Conservation (phyloP, 37 sponge, comb jelly and placozoan genomes). For the Petrosia ficiformis region DNA sequence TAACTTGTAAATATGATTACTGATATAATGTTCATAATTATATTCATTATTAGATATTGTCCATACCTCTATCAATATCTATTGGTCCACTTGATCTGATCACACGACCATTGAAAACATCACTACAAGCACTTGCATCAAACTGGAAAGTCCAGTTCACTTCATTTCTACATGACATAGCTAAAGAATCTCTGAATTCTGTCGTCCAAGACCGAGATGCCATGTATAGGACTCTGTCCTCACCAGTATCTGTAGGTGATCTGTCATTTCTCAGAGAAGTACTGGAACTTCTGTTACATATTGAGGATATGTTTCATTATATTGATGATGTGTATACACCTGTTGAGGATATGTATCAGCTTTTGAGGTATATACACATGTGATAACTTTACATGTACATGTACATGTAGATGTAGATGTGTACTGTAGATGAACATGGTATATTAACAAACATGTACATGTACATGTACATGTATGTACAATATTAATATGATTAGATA, state of each 20-base stretch:
- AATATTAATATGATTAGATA: background rate
- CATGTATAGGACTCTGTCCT: slow-evolving; percentile 44
- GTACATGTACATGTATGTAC: background rate
- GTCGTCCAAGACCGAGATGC: slow-evolving; percentile 46
- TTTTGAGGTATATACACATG: slow-evolving; percentile 45
- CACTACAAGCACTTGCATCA: slow-evolving; percentile 55
- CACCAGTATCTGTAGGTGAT: slow-evolving; percentile 50
- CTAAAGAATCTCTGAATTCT: slow-evolving; percentile 56
- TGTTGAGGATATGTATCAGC: slow-evolving; percentile 67
- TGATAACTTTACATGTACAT: background rate
- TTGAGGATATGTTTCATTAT: slow-evolving; percentile 70
- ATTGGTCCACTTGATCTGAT: slow-evolving; percentile 65
- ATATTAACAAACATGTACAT: background rate
- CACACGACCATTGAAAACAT: slow-evolving; percentile 71
- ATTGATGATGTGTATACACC: slow-evolving; percentile 71
- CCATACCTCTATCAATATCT: slow-evolving; percentile 34
- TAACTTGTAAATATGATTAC: background rate
- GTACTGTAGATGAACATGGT: too few relatives aligned
- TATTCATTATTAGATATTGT: slow-evolving; percentile 18
- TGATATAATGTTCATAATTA: background rate
- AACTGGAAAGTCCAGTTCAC: slow-evolving; percentile 83
- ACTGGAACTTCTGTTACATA: slow-evolving; percentile 60
- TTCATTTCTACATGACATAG: slow-evolving; percentile 67
- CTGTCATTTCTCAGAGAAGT: slow-evolving; percentile 41
- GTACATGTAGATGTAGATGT: background rate